Evolutionary conservation across 37 sponge, comb jelly and placozoan genomes (phyloP), one percentile per base, ranked within the genome.

Genomic region (Eunapius fragilis): DNA sequence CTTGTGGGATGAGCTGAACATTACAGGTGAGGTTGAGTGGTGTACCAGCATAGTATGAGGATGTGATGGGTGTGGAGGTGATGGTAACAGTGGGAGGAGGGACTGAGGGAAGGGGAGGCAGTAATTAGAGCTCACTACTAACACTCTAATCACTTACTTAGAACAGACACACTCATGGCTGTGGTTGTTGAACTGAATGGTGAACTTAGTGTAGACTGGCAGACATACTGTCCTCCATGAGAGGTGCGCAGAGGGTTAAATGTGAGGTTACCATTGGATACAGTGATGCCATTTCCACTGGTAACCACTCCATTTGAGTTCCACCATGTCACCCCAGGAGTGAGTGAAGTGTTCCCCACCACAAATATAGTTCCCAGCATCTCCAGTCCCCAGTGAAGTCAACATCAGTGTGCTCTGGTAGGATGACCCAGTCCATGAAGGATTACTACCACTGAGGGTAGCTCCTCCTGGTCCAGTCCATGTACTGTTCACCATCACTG

Each of bases 191-290:
- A n/a, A n/a, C n/a, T n/a, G n/a, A n/a, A n/a, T n/a, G n/a, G n/a
- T n/a, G n/a, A n/a, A n/a, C n/a, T n/a, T n/a, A n/a, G n/a, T 24
- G 34, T 36, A 27, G 75, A 11, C 14, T 75, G 75, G 34, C 75
- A 75, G 33, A 27, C 34, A 27, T 75, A 75, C 32, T 27, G 75
- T 33, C 75, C 75, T 75, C 75, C 75, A 31, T 75, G 75, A 35
- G 75, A 75, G 30, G 75, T 75, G 31, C 9, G 75, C 0, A 75
- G 75, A 31, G 34, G 30, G 31, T 27, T 25, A 35, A 75, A 75
- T 31, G 9, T 31, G 31, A 75, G 30, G 9, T 32, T 35, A 33
- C 31, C 25, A 27, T 33, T 25, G 34, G 75, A 31, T 35, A 75
- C 75, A 31, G 75, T 31, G 75, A 75, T 75, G 31, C 34, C 31